Conservation (phyloP, 2,797 vertebrate species). For the Sparidentex hasta region DNA sequence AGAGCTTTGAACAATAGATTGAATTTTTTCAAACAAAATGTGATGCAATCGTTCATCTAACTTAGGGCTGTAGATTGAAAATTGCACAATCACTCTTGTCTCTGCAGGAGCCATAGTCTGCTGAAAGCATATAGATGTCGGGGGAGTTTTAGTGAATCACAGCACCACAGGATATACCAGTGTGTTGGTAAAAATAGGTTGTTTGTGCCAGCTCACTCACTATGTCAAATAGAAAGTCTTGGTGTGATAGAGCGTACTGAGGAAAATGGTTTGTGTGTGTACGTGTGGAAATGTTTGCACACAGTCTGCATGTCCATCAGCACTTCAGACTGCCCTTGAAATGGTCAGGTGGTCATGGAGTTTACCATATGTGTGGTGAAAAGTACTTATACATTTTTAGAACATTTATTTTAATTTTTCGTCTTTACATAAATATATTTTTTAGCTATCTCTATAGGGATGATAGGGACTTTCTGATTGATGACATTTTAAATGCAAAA, state of each 20-base stretch:
- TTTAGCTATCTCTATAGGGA: neutral
- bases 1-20: constrained; percentile 21
- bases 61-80: constrained; percentile 36
- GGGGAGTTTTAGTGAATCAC: constrained; percentile 25
- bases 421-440: neutral
- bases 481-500: constrained; percentile 23
- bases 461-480: neutral
- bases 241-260: constrained; percentile 1
- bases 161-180: constrained; percentile 17
- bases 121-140: constrained; percentile 38
- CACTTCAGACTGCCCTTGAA: constrained; percentile 15
- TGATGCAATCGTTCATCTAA: constrained; percentile 21
- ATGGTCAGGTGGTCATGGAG: neutral
- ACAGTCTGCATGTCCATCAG: neutral
- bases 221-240: constrained; percentile 13
- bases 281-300: neutral
- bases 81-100: constrained; percentile 18
- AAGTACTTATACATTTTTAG: neutral
- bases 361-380: constrained; percentile 7
- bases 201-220: constrained; percentile 28
- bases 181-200: constrained; percentile 29
- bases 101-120: constrained; percentile 24
- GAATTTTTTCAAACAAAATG: constrained; percentile 11
- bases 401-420: constrained; percentile 4
- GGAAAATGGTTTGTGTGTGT: constrained; percentile 3